Percentiles rank a stretch among this genome's conserved stretches.
phyloP scores from a whole-genome alignment of 1,140 invertebrate species.

The Hormaphis cornu region DNA sequence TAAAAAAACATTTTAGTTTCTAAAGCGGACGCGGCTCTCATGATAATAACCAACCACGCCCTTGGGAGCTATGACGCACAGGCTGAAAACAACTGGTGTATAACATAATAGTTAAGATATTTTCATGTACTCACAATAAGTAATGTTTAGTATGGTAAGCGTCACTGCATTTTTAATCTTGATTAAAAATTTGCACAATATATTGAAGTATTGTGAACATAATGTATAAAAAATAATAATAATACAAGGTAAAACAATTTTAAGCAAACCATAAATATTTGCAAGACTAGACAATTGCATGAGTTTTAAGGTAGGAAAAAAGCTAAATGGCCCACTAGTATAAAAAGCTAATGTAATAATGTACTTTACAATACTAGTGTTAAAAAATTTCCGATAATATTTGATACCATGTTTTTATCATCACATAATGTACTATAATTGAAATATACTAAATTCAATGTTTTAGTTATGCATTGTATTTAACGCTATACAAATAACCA shows the following conservation, averaged over 20 bases:
- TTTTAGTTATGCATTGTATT: not conserved
- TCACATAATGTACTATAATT: not conserved
- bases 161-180: no score
- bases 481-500: not conserved
- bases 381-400: not conserved
- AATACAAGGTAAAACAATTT: not conserved
- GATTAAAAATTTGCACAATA: not conserved
- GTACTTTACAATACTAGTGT: not conserved
- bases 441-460: not conserved
- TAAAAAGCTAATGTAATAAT: not conserved
- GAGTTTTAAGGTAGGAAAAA: conserved; percentile 11
- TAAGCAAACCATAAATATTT: conserved; percentile 25
- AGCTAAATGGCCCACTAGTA: not conserved
- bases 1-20: no score
- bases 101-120: no score
- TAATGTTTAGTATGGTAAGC: no score
- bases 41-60: no score
- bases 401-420: not conserved
- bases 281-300: conserved; percentile 24
- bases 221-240: not conserved
- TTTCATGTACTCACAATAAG: no score
- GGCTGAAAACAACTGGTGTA: no score
- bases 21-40: no score
- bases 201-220: not conserved
- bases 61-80: no score